Base-by-base conservation (phyloP, 2,888 invertebrate genomes). In the Phrixothrix hirtus region DNA sequence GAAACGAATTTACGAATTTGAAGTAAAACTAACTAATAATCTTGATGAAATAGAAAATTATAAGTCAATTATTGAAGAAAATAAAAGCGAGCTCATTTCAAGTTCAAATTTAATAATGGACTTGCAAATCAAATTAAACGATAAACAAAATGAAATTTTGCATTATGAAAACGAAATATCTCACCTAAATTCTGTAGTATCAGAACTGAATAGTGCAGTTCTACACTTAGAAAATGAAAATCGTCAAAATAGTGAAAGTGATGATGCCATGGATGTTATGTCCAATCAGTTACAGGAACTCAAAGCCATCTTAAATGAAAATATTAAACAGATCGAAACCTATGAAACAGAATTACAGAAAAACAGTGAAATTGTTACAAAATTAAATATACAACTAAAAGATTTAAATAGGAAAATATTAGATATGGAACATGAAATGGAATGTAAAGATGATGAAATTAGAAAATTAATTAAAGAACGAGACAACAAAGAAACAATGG, bases 361-460 rank as follows among this genome's bases (percentile, higher is more conserved):
- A 77, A 85, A 74, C 53, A 73, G 71, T 7, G 80, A 82, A 60
- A 80, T 84, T 0, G 83, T 86, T 38, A 80, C 81, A 1, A 53
- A 83, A 51, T 81, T 87, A 59, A 84, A 83, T 60, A 70, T 70
- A 6, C 73, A 79, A 56, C 70, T 82, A 2, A 77, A 79, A 31
- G 77, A 80, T 16, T 71, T 88, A 57, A 84, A 83, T 54, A 78
- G 78, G 31, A 79, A 76, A 56, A 73, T 87, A 55, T 73, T 79
- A 41, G 81, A 82, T 54, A 78, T 80, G 62, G 78, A 83, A 45
- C 77, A 75, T 27, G 68, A 75, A 43, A 65, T 77, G 16, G 73
- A 78, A 36, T 75, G 78, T 27, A 78, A 82, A 54, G 76, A 79
- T 45, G 75, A 77, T 41, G 77, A 79, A 67, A 68, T 79, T n/a